These are phyloP conservation scores for Fissipunctia ypsillon DNA, from an alignment of 2,888 invertebrate genomes.

Conservation along the genomic window DNA sequence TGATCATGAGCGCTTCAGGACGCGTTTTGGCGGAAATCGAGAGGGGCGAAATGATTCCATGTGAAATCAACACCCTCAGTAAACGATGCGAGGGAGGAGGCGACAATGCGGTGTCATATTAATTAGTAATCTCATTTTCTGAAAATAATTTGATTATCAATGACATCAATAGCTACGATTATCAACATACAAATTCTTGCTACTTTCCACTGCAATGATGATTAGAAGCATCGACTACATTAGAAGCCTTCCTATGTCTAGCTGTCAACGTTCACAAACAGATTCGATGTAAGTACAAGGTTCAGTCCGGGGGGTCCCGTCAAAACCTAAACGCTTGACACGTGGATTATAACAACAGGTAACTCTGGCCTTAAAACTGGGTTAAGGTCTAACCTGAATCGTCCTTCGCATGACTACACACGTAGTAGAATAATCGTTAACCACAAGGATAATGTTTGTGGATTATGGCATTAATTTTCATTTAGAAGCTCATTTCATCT, in stretches of 20 bases:
- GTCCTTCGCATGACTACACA: constrained; percentile 44
- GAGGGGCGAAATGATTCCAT: not conserved
- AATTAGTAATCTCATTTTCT: not conserved
- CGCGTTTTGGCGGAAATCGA: not conserved
- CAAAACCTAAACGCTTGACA: constrained; percentile 28
- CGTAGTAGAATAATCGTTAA: not conserved
- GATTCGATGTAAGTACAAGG: not conserved
- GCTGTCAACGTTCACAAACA: constrained; percentile 17
- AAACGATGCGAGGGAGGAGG: not conserved
- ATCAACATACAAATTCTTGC: not conserved
- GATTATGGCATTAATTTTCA: constrained; percentile 24
- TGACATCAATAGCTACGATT: not conserved
- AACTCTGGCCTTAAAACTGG: constrained; percentile 14
- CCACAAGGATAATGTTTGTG: constrained; percentile 47
- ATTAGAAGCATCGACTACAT: not conserved
- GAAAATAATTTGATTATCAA: not conserved
- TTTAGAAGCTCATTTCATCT: constrained; percentile 39
- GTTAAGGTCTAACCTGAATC: constrained; percentile 22
- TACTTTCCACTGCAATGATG: not conserved
- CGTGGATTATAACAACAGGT: constrained; percentile 36
- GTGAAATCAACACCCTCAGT: too few relatives aligned
- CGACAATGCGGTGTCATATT: not conserved
- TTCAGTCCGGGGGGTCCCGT: constrained; percentile 14
- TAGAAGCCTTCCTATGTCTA: not conserved
- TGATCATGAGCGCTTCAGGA: not conserved